These are phyloP conservation scores for Urocyon cinereoargenteus DNA, from an alignment of 2,797 vertebrate species.

Conservation along the genomic window DNA sequence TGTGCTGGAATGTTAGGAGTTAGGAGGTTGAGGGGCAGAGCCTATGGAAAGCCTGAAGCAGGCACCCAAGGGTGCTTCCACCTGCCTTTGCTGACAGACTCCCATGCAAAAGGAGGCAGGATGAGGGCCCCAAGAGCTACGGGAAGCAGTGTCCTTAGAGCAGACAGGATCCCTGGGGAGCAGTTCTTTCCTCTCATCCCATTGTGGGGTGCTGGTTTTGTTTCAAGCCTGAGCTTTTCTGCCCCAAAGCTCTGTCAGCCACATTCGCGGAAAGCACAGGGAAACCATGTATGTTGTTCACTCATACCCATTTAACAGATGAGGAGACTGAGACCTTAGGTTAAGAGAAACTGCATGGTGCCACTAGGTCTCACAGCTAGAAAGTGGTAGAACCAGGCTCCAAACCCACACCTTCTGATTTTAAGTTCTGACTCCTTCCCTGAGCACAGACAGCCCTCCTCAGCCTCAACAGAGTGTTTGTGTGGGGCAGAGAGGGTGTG, in stretches of 20 bases:
- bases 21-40: neutral
- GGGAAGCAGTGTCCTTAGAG: neutral
- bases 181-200: neutral
- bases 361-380: neutral
- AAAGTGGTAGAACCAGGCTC: neutral
- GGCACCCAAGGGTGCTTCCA: neutral
- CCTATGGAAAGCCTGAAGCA: neutral
- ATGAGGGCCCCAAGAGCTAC: neutral
- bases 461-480: rapidly evolving
- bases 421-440: neutral
- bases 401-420: neutral
- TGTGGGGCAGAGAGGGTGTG: rapidly evolving
- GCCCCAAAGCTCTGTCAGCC: neutral
- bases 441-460: neutral
- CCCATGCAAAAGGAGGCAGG: neutral
- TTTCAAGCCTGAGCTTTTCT: neutral
- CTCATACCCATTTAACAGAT: neutral
- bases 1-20: neutral
- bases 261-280: neutral
- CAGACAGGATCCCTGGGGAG: neutral
- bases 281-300: neutral
- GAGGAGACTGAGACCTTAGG: neutral
- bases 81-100: neutral
- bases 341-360: neutral
- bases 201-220: neutral